A percentile compares a stretch with the other conserved stretches of the same genome.
These are phyloP conservation scores for Anomalospiza imberbis DNA, from an alignment of 2,797 vertebrate species.

Conservation along the genomic window DNA sequence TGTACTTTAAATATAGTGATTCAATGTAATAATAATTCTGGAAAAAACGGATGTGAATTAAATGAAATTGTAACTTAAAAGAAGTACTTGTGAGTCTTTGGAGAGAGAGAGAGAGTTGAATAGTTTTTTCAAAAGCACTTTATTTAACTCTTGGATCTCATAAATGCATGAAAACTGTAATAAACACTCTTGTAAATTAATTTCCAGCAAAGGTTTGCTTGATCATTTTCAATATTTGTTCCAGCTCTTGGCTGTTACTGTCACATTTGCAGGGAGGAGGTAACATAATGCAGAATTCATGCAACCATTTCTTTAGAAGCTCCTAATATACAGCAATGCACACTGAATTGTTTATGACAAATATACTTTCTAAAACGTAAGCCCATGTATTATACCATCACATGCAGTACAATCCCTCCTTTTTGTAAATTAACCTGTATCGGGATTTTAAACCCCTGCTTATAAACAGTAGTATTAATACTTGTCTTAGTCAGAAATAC, in stretches of 20 bases:
- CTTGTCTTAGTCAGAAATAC: background rate
- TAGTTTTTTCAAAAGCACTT: background rate
- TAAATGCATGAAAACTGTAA: background rate
- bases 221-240: background rate
- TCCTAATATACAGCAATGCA: background rate
- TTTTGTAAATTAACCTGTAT: background rate
- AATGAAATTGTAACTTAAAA: background rate
- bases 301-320: background rate
- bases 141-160: background rate
- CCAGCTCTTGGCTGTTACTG: background rate
- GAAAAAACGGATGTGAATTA: background rate
- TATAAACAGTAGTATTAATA: background rate
- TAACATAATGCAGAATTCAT: background rate
- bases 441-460: background rate
- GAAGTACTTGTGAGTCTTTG: background rate
- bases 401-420: background rate
- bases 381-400: background rate
- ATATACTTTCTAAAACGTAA: background rate
- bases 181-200: background rate
- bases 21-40: background rate
- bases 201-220: background rate
- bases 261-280: background rate
- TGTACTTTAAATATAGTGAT: background rate
- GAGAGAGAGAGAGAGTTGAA: background rate
- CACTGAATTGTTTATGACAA: background rate